phyloP scores from a whole-genome alignment of 2,113 vertebrate genomes.

The Pseudopipra pipra region DNA sequence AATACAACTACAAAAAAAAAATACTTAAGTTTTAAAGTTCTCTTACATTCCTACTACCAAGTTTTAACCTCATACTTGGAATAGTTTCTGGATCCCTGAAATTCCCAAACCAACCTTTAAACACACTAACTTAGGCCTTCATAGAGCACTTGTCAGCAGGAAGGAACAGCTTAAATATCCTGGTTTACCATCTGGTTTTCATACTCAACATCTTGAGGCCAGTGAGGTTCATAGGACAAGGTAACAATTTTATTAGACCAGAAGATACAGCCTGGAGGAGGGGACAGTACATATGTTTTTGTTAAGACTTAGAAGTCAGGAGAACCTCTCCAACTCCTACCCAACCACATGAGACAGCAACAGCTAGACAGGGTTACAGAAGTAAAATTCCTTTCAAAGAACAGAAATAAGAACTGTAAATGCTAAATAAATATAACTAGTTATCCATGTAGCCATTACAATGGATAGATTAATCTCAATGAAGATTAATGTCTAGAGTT shows the following conservation, averaged over 20 bases:
- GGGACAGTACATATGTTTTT: background rate
- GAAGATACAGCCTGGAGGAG: background rate
- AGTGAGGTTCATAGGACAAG: background rate
- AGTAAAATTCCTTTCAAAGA: background rate
- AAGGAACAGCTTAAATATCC: background rate
- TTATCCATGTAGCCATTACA: background rate
- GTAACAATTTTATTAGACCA: constrained; percentile 2
- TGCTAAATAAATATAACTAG: background rate
- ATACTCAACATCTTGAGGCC: background rate
- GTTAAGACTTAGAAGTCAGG: background rate
- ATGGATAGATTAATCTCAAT: background rate
- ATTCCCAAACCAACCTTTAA: constrained; percentile 5
- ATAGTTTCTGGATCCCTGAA: background rate
- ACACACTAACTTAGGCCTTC: background rate
- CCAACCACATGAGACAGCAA: background rate
- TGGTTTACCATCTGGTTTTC: background rate
- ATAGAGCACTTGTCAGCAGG: background rate
- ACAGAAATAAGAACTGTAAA: background rate
- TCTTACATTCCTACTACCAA: background rate
- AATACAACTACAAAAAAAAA: background rate
- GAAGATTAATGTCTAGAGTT: background rate
- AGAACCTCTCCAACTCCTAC: background rate
- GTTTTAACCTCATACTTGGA: background rate
- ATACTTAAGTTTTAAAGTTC: background rate
- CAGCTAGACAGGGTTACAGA: background rate